Evolutionary conservation across 2,113 vertebrate species (phyloP), one percentile per base, ranked within the genome.

Genomic region (Pygoscelis antarcticus): DNA sequence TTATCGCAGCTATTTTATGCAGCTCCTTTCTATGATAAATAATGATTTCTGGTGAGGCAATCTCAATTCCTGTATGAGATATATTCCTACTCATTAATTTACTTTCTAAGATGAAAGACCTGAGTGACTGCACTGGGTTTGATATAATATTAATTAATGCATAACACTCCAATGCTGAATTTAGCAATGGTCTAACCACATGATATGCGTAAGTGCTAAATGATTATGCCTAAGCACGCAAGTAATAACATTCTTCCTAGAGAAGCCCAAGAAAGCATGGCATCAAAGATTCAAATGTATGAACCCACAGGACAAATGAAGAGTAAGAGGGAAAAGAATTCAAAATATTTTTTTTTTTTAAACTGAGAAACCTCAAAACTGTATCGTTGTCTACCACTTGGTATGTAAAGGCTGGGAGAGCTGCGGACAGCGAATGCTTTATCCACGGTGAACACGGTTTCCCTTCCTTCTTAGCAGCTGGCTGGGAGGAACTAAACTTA

Each of bases 401-500:
- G 71, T 16, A 20, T 11, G 27, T 66, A 30, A 74, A 17, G 8
- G 12, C 51, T 42, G 76, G 23, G 26, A 83, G 80, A 92, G 58
- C 58, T 51, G 52, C 1, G 16, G 84, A 54, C 69, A 92, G 89
- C 1, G 10, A 74, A 61, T 30, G 61, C 44, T 83, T 96, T 95
- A 94, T 97, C 97, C 96, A 36, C 10, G 34, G 46, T 3, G 21
- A 95, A 83, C 81, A 83, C 7, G 34, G 82, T 89, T 96, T 90
- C 96, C 97, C 97, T 96, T 95, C 97, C 96, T 97, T 87, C 97
- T 98, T 85, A 97, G 96, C 98, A 98, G 98, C 97, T 98, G 98
- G 97, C 94, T 97, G 81, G 23, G 93, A 96, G 96, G 92, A 96
- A 97, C 98, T 98, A 98, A 98, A 98, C 98, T 98, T 98, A 98